These are phyloP conservation scores for Lottia gigantea DNA, from an alignment of 2,888 invertebrate species.

Conservation along the genomic window DNA sequence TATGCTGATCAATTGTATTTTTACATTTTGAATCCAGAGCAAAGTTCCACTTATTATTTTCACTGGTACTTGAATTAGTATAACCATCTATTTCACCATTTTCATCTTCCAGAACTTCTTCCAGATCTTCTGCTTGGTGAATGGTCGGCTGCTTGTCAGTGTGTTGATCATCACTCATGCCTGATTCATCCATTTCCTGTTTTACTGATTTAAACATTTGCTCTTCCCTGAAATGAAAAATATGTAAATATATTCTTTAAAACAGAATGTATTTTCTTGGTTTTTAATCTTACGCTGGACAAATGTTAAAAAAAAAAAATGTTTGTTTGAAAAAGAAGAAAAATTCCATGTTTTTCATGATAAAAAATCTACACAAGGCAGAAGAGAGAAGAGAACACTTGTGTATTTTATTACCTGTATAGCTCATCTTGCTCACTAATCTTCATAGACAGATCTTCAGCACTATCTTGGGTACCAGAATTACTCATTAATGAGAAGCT, in stretches of 20 bases:
- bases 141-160: background rate
- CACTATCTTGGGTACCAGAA: constrained; percentile 49
- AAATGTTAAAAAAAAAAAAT: too few relatives aligned
- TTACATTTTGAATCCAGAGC: too few relatives aligned
- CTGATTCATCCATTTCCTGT: background rate
- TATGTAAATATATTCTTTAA: background rate
- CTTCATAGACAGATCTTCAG: constrained; percentile 58
- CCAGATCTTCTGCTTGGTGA: background rate
- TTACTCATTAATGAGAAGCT: constrained; percentile 69
- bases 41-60: background rate
- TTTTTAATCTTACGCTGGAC: too few relatives aligned
- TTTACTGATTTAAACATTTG: background rate
- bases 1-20: too few relatives aligned
- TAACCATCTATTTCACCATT: background rate
- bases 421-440: constrained; percentile 30
- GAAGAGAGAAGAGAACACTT: background rate
- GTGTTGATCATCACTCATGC: background rate
- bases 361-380: too few relatives aligned
- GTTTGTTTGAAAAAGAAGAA: too few relatives aligned
- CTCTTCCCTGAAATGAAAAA: background rate
- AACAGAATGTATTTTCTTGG: too few relatives aligned
- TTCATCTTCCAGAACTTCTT: background rate
- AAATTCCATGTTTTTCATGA: background rate
- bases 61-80: background rate
- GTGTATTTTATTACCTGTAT: background rate